phyloP scores from a whole-genome alignment of 2,113 vertebrate genomes.

The Lagopus muta region DNA sequence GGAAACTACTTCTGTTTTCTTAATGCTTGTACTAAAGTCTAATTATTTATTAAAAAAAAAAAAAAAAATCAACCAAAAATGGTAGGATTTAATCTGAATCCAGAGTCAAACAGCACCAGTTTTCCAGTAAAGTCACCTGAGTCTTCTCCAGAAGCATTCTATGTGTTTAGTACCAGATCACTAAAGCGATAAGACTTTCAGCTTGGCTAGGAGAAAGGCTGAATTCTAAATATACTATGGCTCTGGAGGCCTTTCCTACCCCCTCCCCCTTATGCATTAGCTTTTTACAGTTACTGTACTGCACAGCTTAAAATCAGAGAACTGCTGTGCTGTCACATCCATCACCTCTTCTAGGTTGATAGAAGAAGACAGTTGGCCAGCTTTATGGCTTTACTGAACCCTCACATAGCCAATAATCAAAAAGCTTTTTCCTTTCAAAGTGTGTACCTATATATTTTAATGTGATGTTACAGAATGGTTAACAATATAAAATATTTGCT shows the following conservation, averaged over 20 bases:
- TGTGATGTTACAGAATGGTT: not conserved
- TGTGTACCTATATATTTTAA: not conserved
- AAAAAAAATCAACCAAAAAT: not conserved
- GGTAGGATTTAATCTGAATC: not conserved
- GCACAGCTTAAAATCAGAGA: constrained; percentile 50
- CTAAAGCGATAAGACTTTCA: not conserved
- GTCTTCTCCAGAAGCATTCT: not conserved
- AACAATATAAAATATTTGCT: not conserved
- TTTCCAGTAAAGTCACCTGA: not conserved
- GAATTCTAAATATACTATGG: constrained; percentile 37
- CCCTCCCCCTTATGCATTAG: constrained; percentile 21
- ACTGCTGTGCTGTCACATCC: constrained; percentile 35
- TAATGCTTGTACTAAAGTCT: not conserved
- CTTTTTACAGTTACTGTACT: constrained; percentile 38
- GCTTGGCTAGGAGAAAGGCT: constrained; percentile 22
- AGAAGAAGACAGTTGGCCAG: constrained; percentile 44
- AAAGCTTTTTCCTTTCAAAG: constrained; percentile 48
- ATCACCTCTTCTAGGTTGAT: constrained; percentile 64
- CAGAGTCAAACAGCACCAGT: not conserved
- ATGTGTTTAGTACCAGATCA: not conserved
- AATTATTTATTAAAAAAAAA: not conserved
- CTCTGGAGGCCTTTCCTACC: not conserved
- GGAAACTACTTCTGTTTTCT: not conserved
- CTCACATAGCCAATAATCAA: constrained; percentile 29
- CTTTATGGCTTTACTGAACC: constrained; percentile 64